These are phyloP conservation scores for Drosophila leonis DNA, from an alignment of 2,888 invertebrate species.

Conservation along the genomic window DNA sequence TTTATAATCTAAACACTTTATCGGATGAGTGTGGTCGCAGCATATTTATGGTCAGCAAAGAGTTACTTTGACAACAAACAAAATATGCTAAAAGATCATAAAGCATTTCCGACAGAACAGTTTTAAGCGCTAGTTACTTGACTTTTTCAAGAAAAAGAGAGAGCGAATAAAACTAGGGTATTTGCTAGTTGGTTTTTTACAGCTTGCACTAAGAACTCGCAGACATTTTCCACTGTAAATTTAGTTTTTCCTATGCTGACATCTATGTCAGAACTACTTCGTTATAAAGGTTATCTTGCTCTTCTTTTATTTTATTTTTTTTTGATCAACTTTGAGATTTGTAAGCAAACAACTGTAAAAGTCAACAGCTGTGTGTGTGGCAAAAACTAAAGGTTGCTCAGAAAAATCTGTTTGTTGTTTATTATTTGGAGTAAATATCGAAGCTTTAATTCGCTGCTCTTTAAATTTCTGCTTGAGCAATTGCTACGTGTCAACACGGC, in stretches of 20 bases:
- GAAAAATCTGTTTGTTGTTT: not conserved
- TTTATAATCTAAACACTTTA: constrained; percentile 7
- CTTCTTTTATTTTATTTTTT: not conserved
- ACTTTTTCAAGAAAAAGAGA: not conserved
- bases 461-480: constrained; percentile 20
- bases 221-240: not conserved
- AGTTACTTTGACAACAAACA: not conserved
- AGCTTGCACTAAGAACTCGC: not conserved
- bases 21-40: not conserved
- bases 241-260: not conserved
- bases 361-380: constrained; percentile 3
- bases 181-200: not conserved
- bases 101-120: not conserved
- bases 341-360: not conserved
- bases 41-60: not conserved
- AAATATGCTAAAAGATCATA: not conserved
- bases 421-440: not conserved
- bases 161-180: not conserved
- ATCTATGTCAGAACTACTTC: not conserved
- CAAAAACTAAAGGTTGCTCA: not conserved
- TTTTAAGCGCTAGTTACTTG: not conserved
- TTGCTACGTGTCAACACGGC: not conserved
- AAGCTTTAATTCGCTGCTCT: not conserved
- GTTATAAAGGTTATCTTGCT: not conserved
- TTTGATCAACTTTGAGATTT: constrained; percentile 19